Percentiles rank a stretch among this genome's conserved stretches.
These are phyloP conservation scores for Zaprionus inermis DNA, from an alignment of 1,140 invertebrate genomes.

Conservation along the genomic window DNA sequence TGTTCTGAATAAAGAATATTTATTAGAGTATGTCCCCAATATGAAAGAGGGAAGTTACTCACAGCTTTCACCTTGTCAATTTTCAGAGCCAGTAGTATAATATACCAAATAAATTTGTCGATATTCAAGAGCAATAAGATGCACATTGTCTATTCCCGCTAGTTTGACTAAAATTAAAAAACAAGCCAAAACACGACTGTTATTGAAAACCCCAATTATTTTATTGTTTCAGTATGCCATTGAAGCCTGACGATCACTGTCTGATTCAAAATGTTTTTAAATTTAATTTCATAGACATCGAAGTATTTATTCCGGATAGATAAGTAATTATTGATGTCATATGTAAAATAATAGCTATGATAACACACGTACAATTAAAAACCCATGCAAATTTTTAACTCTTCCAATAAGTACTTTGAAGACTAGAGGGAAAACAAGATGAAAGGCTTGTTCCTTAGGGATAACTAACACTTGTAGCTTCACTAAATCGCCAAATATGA, in stretches of 20 bases:
- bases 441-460: neutral
- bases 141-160: constrained; percentile 6
- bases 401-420: neutral
- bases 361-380: neutral
- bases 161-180: neutral
- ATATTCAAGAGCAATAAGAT: neutral
- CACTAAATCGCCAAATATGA: neutral
- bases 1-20: constrained; percentile 26
- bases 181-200: neutral
- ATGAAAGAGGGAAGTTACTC: constrained; percentile 1
- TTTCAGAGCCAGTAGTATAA: neutral
- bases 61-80: constrained; percentile 30
- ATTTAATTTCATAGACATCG: neutral
- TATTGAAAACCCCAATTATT: neutral
- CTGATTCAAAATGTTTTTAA: neutral
- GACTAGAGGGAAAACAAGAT: too few species aligned
- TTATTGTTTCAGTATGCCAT: neutral
- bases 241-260: constrained; percentile 15
- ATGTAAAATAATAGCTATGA: neutral
- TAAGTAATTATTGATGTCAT: neutral
- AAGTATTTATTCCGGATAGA: neutral
- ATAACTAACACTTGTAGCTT: neutral
- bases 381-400: neutral
- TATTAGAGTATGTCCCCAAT: neutral
- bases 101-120: neutral